Base-by-base conservation (phyloP, 2,113 vertebrate species). In the Melanocharis versteri region DNA sequence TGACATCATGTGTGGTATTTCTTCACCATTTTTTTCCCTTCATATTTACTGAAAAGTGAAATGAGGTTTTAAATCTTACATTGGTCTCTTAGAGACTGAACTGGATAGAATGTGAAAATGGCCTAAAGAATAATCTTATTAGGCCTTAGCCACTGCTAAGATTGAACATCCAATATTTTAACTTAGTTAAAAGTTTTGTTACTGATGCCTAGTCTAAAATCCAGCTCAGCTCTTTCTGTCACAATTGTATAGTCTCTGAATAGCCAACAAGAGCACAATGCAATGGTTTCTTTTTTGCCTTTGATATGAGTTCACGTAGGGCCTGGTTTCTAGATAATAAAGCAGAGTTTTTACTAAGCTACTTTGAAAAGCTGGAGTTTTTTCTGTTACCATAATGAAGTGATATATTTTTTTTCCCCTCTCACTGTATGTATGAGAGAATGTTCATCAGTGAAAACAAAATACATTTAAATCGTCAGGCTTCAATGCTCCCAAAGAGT, bases 361-460 rank as follows among this genome's bases (percentile, higher is more conserved):
- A 39, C 39, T 93, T 83, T 47, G 42, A 81, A 97, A 90, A 93
- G 51, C 20, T 66, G 50, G 6, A 15, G 15, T 75, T 82, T 58
- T 61, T 86, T 71, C 61, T 69, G 6, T 80, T 90, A 80, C 10
- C 39, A 54, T 60, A 70, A 86, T 71, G 47, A 93, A 85, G 42
- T 31, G 50, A 26, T 70, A 87, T 4, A 27, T 26, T 27, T 42
- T 53, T 42, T 33, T 83, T 72, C 45, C 7, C 22, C 8, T 56
- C 75, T 83, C 20, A 37, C 30, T 54, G 27, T 39, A 45, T 31
- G 27, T 70, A 30, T 58, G 33, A 90, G 27, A 81, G 39, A 83
- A 81, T 28, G 39, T 62, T 92, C 76, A 86, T 86, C 39, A 73
- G 33, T 53, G 56, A 90, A 90, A 97, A 83, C 35, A 94, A 96